Evolutionary conservation across 2,797 vertebrate genomes (phyloP).

Genomic region (Hapalemur alaotrensis): DNA sequence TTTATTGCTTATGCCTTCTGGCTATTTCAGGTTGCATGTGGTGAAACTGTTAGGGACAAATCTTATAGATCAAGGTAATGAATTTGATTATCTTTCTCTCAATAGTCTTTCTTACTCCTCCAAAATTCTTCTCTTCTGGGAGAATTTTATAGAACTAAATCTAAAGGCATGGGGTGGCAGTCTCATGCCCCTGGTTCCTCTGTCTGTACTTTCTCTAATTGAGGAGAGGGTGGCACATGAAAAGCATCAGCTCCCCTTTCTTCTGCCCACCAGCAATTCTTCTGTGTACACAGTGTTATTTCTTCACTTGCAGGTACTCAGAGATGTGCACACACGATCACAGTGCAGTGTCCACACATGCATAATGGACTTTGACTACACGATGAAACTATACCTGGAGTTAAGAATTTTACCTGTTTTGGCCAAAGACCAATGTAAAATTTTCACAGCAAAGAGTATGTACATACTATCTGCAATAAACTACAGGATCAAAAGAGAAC

Average conservation of each 20-base stretch:
- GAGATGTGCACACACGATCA: not conserved
- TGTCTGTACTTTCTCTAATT: not conserved
- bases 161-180: not conserved
- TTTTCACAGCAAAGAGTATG: not conserved
- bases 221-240: not conserved
- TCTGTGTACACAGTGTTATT: not conserved
- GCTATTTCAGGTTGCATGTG: not conserved
- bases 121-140: conserved; percentile 5
- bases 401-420: conserved; percentile 38
- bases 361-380: not conserved
- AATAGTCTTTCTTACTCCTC: not conserved
- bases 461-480: not conserved
- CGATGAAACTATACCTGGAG: not conserved
- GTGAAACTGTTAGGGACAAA: not conserved
- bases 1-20: not conserved
- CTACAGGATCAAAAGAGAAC: not conserved
- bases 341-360: not conserved
- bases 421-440: conserved; percentile 19
- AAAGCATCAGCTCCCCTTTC: not conserved
- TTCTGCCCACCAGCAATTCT: not conserved
- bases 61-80: not conserved
- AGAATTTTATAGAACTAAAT: not conserved
- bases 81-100: conserved; percentile 19
- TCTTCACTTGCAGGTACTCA: not conserved
- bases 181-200: not conserved